Evolutionary conservation across 2,888 invertebrate genomes (phyloP), one percentile per base, ranked within the genome.

Genomic region (Macropis europaea): DNA sequence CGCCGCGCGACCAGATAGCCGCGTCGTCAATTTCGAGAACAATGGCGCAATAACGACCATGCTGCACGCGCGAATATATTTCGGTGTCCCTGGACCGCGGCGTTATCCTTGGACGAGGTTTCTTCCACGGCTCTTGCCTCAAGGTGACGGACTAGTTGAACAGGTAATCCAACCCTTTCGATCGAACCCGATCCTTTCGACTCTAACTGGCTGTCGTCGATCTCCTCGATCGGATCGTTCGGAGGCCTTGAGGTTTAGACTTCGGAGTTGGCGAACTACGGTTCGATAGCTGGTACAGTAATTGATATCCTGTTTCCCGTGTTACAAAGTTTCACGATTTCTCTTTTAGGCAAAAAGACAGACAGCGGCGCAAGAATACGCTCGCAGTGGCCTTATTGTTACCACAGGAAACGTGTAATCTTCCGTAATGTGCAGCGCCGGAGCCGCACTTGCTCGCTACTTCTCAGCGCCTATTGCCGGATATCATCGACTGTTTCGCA

Each of bases 361-460:
- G 9, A 4, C 11, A 19, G 4, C 22, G 17, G 17, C 4, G n/a
- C 6, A 19, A 15, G 9, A 19, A 26, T 3, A 11, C 2, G 1
- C 26, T 32, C 2, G 17, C 24, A 48, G 3, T 22, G n/a, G 22
- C 9, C 22, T 48, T 52, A 34, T 59, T 45, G 26, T 43, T 34
- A 11, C 54, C 40, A 9, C 53, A 42, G 67, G 54, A 68, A 48
- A 32, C 30, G 40, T 9, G 47, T 34, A 61, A 67, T 61, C 40
- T 53, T 54, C 26, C 4, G 24, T 36, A 54, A 68, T 40, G 24
- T 32, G 5, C 36, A n/a, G 7, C 9, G 17, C 17, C 17, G 38
- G 38, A 2, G 17, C 9, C 36, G 66, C 38, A 3, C 52, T 40
- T 32, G n/a, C 32, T 42, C 54, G 13, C 40, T 32, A 47, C 13